Conservation (phyloP, 2,797 vertebrate genomes). For the Chromis chromis region DNA sequence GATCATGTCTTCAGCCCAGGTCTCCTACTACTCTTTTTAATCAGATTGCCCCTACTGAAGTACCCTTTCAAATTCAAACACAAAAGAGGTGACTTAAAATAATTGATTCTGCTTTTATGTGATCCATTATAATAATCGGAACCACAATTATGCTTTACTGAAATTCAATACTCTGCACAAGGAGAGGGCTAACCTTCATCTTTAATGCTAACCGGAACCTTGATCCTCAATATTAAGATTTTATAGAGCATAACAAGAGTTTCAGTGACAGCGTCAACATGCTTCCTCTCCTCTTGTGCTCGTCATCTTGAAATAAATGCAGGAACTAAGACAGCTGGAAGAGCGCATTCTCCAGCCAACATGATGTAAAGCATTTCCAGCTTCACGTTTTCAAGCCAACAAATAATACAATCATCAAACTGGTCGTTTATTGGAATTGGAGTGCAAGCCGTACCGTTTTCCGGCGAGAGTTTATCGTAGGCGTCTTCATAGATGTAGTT, state of each 20-base stretch:
- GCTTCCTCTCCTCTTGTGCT: slow-evolving; percentile 11
- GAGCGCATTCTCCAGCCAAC: slow-evolving; percentile 4
- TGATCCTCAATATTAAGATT: slow-evolving; percentile 55
- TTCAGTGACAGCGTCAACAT: slow-evolving; percentile 45
- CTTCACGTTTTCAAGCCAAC: slow-evolving; percentile 11
- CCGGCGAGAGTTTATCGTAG: slow-evolving; percentile 98
- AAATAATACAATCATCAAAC: background rate
- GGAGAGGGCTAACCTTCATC: slow-evolving; percentile 63
- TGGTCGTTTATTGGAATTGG: background rate
- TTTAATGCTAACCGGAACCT: slow-evolving; percentile 54
- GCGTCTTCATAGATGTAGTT: slow-evolving; percentile 99
- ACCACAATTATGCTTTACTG: slow-evolving; percentile 77
- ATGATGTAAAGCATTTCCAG: background rate
- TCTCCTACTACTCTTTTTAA: slow-evolving; percentile 83
- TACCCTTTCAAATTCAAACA: slow-evolving; percentile 84
- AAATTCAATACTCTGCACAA: slow-evolving; percentile 66
- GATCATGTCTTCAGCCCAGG: slow-evolving; percentile 79
- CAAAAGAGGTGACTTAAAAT: slow-evolving; percentile 85
- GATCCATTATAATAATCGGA: slow-evolving; percentile 83
- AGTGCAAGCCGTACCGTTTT: slow-evolving; percentile 88
- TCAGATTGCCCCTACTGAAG: slow-evolving; percentile 77
- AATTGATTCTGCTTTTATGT: slow-evolving; percentile 85
- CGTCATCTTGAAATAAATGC: slow-evolving; percentile 19
- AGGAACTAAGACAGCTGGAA: slow-evolving; percentile 5
- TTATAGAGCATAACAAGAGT: slow-evolving; percentile 59